These are phyloP conservation scores for Chascanopsetta lugubris DNA, from an alignment of 2,113 vertebrate species.

Conservation along the genomic window DNA sequence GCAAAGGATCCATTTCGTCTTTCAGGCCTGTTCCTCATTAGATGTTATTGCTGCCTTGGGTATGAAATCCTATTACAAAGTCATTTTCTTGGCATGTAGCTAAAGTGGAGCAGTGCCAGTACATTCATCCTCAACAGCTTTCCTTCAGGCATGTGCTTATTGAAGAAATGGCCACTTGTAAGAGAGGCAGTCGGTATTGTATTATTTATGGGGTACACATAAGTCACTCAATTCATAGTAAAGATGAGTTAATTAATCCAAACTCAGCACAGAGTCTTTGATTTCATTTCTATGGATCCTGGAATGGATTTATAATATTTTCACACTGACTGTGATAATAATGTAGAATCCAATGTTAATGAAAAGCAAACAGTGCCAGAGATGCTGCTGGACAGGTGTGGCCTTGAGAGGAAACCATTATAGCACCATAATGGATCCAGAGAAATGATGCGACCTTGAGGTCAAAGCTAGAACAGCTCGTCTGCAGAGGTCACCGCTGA, in stretches of 20 bases:
- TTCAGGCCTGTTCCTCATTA: conserved; percentile 50
- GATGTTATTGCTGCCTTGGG: conserved; percentile 51
- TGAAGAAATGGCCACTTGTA: conserved; percentile 15
- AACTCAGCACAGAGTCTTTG: neutral
- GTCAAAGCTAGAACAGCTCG: neutral
- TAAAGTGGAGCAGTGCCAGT: conserved; percentile 43
- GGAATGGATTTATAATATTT: neutral
- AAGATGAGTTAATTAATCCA: conserved; percentile 2
- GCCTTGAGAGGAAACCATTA: neutral
- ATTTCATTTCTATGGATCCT: neutral
- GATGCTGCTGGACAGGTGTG: neutral
- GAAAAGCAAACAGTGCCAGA: neutral
- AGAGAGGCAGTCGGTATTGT: neutral
- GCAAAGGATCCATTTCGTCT: conserved; percentile 37
- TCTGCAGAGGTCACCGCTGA: neutral
- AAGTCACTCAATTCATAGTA: conserved; percentile 5
- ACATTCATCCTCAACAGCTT: conserved; percentile 51
- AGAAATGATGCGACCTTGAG: neutral
- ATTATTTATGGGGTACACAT: conserved; percentile 24
- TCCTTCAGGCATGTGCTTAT: conserved; percentile 49
- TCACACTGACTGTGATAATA: neutral
- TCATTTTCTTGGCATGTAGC: conserved; percentile 43
- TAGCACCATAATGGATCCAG: too few relatives aligned
- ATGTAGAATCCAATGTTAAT: neutral
- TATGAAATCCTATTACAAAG: conserved; percentile 55